A percentile compares a stretch with the other conserved stretches of the same genome.
phyloP scores from a whole-genome alignment of 2,888 invertebrate genomes.

The Thalpophila matura region DNA sequence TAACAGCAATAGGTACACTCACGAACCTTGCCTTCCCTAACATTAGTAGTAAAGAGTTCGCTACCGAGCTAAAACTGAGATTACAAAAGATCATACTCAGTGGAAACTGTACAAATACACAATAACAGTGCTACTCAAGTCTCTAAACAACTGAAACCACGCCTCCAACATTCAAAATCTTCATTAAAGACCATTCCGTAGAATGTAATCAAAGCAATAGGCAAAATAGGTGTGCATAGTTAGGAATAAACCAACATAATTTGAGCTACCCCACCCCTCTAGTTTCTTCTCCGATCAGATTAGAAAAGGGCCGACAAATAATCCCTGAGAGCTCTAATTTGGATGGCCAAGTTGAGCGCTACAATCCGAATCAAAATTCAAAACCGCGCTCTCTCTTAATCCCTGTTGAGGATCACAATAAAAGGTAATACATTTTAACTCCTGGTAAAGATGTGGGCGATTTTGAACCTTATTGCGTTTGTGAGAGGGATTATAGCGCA shows the following conservation, averaged over 20 bases:
- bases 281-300: slow-evolving; percentile 63
- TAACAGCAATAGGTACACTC: slow-evolving; percentile 19
- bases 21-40: slow-evolving; percentile 26
- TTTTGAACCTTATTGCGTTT: slow-evolving; percentile 75
- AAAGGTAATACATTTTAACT: slow-evolving; percentile 91
- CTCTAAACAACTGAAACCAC: slow-evolving; percentile 78
- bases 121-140: slow-evolving; percentile 74
- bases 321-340: slow-evolving; percentile 82
- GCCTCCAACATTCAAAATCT: slow-evolving; percentile 84
- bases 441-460: slow-evolving; percentile 68
- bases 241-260: slow-evolving; percentile 74
- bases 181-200: slow-evolving; percentile 85
- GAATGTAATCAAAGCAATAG: slow-evolving; percentile 89
- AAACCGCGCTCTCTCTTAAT: slow-evolving; percentile 91
- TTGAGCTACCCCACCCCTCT: slow-evolving; percentile 69
- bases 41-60: slow-evolving; percentile 39
- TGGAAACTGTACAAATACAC: slow-evolving; percentile 61
- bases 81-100: slow-evolving; percentile 61
- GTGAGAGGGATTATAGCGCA: slow-evolving; percentile 73
- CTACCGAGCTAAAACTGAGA: slow-evolving; percentile 46
- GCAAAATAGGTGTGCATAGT: slow-evolving; percentile 88
- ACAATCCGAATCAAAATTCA: slow-evolving; percentile 91
- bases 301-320: slow-evolving; percentile 78
- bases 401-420: slow-evolving; percentile 91
- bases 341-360: slow-evolving; percentile 81